phyloP scores from a whole-genome alignment of 2,797 vertebrate genomes.

The Acomys russatus region DNA sequence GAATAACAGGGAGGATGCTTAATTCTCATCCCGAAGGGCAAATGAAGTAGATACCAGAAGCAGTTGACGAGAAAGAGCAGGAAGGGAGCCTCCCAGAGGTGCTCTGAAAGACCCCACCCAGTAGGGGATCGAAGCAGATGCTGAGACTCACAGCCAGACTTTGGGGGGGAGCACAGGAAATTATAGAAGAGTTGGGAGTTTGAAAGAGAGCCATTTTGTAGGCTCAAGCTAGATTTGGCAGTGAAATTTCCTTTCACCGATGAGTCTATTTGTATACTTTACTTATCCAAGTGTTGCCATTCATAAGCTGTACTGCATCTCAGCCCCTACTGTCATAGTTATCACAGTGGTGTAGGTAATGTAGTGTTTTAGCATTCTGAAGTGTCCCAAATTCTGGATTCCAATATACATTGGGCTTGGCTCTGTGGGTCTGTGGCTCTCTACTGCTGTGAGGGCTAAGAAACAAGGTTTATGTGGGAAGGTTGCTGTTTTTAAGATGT shows the following conservation, averaged over 20 bases:
- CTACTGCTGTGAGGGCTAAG: neutral
- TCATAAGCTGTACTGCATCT: neutral
- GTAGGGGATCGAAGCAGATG: too few relatives aligned
- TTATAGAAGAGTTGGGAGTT: too few relatives aligned
- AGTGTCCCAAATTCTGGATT: constrained; percentile 43
- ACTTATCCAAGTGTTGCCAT: constrained; percentile 59
- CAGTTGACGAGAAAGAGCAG: too few relatives aligned
- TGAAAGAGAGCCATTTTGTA: neutral
- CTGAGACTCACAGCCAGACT: too few relatives aligned
- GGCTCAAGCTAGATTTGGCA: constrained; percentile 46
- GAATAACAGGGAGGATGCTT: too few relatives aligned
- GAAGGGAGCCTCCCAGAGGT: too few relatives aligned
- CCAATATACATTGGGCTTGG: neutral
- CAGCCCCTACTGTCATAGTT: neutral
- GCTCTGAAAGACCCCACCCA: too few relatives aligned
- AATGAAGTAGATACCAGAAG: too few relatives aligned
- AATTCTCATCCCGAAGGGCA: too few relatives aligned
- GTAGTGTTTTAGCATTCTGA: constrained; percentile 3
- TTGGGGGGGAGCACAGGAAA: too few relatives aligned
- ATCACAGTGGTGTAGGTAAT: neutral
- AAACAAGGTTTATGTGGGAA: neutral
- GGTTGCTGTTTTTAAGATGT: neutral
- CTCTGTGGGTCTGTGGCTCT: neutral
- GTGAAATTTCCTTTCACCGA: constrained; percentile 47
- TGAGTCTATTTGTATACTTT: constrained; percentile 66